phyloP scores from a whole-genome alignment of 2,797 vertebrate species.

The Anas bernieri region DNA sequence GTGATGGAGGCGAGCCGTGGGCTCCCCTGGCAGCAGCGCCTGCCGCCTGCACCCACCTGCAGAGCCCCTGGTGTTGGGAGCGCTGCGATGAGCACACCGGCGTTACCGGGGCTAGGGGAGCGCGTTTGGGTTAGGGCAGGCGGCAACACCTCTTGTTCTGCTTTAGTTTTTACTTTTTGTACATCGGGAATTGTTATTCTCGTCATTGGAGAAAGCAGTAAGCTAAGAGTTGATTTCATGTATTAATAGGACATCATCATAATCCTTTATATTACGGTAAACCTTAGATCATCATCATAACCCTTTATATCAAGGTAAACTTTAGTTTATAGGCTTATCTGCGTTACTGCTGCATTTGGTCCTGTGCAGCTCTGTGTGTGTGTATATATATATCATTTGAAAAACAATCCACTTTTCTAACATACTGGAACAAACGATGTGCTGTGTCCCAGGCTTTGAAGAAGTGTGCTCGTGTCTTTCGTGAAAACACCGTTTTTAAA shows the following conservation, averaged over 20 bases:
- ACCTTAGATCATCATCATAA: neutral
- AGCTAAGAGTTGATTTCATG: neutral
- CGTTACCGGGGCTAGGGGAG: too few species aligned
- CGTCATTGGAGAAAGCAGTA: neutral
- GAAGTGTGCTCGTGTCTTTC: neutral
- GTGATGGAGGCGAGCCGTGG: neutral
- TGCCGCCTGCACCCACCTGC: too few species aligned
- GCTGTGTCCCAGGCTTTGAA: neutral
- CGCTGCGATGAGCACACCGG: neutral
- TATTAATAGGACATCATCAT: neutral
- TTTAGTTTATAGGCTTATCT: rapidly evolving
- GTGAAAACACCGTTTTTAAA: neutral
- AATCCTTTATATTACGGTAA: neutral
- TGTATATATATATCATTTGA: neutral
- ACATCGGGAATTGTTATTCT: neutral
- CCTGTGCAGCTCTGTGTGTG: neutral
- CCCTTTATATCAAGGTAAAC: neutral
- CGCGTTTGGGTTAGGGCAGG: neutral
- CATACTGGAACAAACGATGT: neutral
- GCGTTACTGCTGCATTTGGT: neutral
- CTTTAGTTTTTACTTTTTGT: neutral
- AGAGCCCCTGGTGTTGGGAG: neutral
- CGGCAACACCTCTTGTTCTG: neutral
- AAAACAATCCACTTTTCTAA: neutral
- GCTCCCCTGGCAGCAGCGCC: neutral